These are phyloP conservation scores for Brachyopa scutellaris DNA, from an alignment of 2,888 invertebrate species.

Conservation along the genomic window DNA sequence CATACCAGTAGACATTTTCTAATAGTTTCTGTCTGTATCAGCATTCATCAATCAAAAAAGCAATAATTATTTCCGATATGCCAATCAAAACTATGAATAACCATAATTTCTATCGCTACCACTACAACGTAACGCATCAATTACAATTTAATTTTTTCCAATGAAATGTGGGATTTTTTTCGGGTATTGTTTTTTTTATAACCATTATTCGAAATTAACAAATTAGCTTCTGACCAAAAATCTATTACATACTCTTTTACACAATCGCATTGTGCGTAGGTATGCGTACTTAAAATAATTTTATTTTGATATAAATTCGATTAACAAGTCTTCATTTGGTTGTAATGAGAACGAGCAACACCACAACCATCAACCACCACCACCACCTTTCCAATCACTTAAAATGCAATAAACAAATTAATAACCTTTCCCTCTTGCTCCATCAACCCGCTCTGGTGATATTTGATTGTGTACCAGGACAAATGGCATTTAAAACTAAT, in stretches of 20 bases:
- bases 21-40: no score
- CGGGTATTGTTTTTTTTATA: background rate
- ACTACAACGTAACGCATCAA: no score
- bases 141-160: background rate
- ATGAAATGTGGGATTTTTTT: background rate
- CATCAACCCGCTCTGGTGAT: conserved; percentile 1
- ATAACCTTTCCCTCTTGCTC: conserved; percentile 26
- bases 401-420: conserved; percentile 76
- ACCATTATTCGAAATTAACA: conserved; percentile 13
- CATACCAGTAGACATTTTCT: no score
- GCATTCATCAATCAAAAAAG: no score
- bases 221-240: conserved; percentile 16
- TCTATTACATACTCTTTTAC: conserved; percentile 12
- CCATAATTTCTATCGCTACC: background rate
- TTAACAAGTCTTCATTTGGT: conserved; percentile 11
- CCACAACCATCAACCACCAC: background rate
- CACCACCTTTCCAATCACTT: conserved; percentile 72
- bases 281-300: conserved; percentile 52
- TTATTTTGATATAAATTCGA: conserved; percentile 49
- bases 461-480: conserved; percentile 43
- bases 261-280: conserved; percentile 8
- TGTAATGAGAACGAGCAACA: conserved; percentile 26
- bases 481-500: conserved; percentile 66
- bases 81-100: background rate
- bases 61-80: background rate